phyloP scores from a whole-genome alignment of 2,113 vertebrate genomes.

The Erythrolamprus reginae region DNA sequence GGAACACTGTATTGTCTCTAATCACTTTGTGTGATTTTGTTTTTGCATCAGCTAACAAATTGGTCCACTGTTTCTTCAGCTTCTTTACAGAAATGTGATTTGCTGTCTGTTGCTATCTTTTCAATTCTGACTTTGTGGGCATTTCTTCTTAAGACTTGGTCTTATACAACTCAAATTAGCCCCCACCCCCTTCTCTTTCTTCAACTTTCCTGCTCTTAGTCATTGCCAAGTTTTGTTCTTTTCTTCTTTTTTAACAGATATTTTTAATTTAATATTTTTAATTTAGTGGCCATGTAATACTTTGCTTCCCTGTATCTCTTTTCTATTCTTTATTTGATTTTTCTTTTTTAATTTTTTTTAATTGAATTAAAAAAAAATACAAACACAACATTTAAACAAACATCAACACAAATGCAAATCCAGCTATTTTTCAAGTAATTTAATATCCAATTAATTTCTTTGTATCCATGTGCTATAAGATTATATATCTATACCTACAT shows the following conservation, averaged over 20 bases:
- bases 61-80: not conserved
- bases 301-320: not conserved
- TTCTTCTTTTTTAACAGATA: not conserved
- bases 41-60: not conserved
- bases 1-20: too few species aligned
- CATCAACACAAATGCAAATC: too few species aligned
- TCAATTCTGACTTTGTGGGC: not conserved
- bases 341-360: too few species aligned
- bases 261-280: not conserved
- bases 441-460: too few species aligned
- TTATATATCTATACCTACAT: too few species aligned
- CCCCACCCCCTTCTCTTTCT: not conserved
- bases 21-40: not conserved
- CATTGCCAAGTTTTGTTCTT: not conserved
- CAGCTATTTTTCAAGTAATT: too few species aligned
- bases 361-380: too few species aligned
- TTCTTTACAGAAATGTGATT: not conserved
- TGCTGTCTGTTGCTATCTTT: not conserved
- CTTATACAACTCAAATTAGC: not conserved
- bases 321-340: not conserved
- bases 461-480: too few species aligned
- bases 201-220: not conserved
- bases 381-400: too few species aligned
- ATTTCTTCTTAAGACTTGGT: not conserved
- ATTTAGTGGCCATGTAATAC: not conserved